Percentiles rank a stretch among this genome's conserved stretches.
These are phyloP conservation scores for Eristalinus sepulchralis DNA, from an alignment of 2,888 invertebrate species.

Conservation along the genomic window DNA sequence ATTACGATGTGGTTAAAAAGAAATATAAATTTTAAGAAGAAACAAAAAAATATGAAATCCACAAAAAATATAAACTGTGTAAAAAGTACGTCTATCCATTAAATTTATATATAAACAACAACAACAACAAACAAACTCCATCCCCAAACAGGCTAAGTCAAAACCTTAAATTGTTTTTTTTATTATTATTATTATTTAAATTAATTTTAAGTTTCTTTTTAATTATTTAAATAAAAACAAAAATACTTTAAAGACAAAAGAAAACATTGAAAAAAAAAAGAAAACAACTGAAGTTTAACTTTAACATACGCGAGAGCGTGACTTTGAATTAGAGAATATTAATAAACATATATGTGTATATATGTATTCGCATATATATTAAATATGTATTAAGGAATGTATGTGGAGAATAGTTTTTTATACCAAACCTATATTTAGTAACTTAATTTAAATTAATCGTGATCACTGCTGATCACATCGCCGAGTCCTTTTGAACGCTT, in stretches of 20 bases:
- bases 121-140: conserved; percentile 62
- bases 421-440: conserved; percentile 55
- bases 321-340: conserved; percentile 31
- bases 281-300: conserved; percentile 57
- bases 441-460: neutral
- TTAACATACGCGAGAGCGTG: conserved; percentile 14
- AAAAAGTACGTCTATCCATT: conserved; percentile 66
- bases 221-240: conserved; percentile 49
- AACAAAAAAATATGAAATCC: conserved; percentile 28
- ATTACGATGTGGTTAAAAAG: conserved; percentile 58
- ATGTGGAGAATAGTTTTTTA: conserved; percentile 64
- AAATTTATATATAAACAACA: conserved; percentile 30
- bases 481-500: neutral
- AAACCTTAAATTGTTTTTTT: conserved; percentile 62
- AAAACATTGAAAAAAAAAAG: conserved; percentile 15
- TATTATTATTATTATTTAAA: conserved; percentile 44
- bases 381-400: conserved; percentile 17
- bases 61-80: conserved; percentile 60
- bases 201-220: conserved; percentile 40
- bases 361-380: conserved; percentile 37
- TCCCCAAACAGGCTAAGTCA: conserved; percentile 71
- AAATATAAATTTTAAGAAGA: conserved; percentile 57
- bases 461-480: neutral
- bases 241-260: conserved; percentile 58
- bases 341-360: conserved; percentile 11